Percentiles rank a stretch among this genome's conserved stretches.
Conservation (phyloP, 2,888 invertebrate species). For the Dioctria linearis region DNA sequence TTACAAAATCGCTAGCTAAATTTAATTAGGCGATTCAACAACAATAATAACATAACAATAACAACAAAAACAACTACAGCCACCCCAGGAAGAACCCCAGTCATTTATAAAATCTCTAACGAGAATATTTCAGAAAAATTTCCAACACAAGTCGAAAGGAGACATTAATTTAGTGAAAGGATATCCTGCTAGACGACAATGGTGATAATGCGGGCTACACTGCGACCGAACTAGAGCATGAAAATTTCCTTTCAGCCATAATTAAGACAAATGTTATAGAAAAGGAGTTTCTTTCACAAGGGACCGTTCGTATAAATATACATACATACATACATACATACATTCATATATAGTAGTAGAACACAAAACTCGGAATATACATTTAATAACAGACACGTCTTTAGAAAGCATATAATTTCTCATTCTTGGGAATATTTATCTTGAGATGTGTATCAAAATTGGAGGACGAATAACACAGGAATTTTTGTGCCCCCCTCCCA, state of each 20-base stretch:
- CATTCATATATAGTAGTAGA: background rate
- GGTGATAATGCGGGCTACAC: constrained; percentile 38
- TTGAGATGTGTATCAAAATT: constrained; percentile 36
- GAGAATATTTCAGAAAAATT: constrained; percentile 43
- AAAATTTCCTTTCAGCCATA: constrained; percentile 47
- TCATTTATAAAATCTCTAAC: constrained; percentile 16
- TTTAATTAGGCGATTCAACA: background rate
- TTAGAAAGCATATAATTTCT: constrained; percentile 49
- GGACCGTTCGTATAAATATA: background rate
- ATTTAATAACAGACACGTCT: constrained; percentile 47
- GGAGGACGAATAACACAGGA: background rate
- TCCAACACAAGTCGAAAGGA: constrained; percentile 8
- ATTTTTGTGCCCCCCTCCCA: background rate
- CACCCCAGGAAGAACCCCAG: background rate
- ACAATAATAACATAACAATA: background rate
- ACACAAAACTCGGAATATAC: constrained; percentile 21
- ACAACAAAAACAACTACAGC: background rate
- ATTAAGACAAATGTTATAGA: constrained; percentile 46
- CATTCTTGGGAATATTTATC: constrained; percentile 42
- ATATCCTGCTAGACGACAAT: constrained; percentile 33
- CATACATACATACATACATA: too few species aligned
- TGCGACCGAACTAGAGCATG: constrained; percentile 26
- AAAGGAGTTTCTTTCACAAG: constrained; percentile 11
- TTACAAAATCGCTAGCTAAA: too few species aligned
- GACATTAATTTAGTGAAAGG: constrained; percentile 49